Percentiles rank a stretch among this genome's conserved stretches.
phyloP scores from a whole-genome alignment of 2,888 invertebrate genomes.

The Himalopsyche japonica region DNA sequence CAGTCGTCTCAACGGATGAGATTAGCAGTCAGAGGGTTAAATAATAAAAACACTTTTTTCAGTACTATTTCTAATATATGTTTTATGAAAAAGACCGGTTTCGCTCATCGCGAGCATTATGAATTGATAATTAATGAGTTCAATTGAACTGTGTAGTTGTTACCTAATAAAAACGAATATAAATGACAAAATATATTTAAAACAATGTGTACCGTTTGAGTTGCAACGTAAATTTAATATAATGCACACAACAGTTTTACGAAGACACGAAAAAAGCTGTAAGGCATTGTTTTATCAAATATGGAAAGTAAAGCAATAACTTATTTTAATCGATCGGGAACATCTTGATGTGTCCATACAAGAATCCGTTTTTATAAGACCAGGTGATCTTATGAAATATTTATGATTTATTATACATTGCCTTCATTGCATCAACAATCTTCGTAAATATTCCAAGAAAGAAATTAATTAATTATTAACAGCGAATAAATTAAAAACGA shows the following conservation, averaged over 20 bases:
- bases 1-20: too few relatives aligned
- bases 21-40: too few relatives aligned
- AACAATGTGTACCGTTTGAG: too few relatives aligned
- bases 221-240: not conserved
- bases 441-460: not conserved
- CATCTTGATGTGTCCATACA: not conserved
- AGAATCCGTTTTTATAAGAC: not conserved
- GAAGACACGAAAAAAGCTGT: not conserved
- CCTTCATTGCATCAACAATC: not conserved
- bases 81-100: too few relatives aligned
- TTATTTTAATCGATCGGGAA: slow-evolving; percentile 2
- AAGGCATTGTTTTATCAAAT: not conserved
- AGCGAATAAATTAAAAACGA: not conserved
- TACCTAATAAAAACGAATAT: too few relatives aligned
- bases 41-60: too few relatives aligned
- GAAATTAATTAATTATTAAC: not conserved
- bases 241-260: not conserved
- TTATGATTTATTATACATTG: not conserved
- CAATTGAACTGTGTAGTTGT: too few relatives aligned
- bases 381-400: not conserved
- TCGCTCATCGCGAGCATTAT: too few relatives aligned
- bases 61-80: too few relatives aligned
- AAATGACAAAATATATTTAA: too few relatives aligned
- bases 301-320: slow-evolving; percentile 17
- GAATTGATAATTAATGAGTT: too few relatives aligned